Base-by-base conservation (phyloP, 2,113 vertebrate genomes). In the Pseudopipra pipra region DNA sequence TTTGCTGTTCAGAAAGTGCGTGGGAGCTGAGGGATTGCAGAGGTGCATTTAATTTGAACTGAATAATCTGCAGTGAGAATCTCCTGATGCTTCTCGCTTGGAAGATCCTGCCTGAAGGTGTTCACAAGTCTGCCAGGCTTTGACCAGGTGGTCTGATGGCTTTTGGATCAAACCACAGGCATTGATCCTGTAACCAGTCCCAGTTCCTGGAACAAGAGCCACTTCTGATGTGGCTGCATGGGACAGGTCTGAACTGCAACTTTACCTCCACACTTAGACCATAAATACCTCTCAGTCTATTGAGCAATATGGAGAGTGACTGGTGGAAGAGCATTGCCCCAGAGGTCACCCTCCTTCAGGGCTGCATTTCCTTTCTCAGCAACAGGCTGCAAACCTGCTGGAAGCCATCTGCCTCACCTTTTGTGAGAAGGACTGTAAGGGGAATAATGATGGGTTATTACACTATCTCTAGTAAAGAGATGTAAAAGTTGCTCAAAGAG, bases 181-280 rank as follows among this genome's bases (percentile, higher is more conserved):
- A 81, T 8, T 28, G 17, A 12, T 51, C 17, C 28, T 49, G 31
- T 46, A 12, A 47, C 17, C 21, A 7, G 62, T 24, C 13, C 22
- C 70, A 13, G 44, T 25, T 75, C 16, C 46, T 75, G 56, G 37
- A 27, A 9, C 1, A 6, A 6, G 61, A 70, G 24, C 25, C 6
- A 0, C 10, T 84, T 23, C 51, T 75, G 25, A 21, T 1, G 1
- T 11, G 44, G 28, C 55, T 67, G 39, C 1, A 0, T 28, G 41
- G 31, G 23, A 23, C 49, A n/a, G n/a, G 12, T 55, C 54, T 59
- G 33, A 77, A 7, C 37, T 37, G 62, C 68, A 37, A 4, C 41
- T 84, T 81, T 41, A 58, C 43, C 11, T 58, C 81, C 35, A 6
- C 8, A 3, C 12, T 89, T 84, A 49, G 56, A 37, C n/a, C n/a